Conservation (phyloP, 30 jellyfish, hydroid and myxozoan genomes). For the Thelohanellus kitauei region DNA sequence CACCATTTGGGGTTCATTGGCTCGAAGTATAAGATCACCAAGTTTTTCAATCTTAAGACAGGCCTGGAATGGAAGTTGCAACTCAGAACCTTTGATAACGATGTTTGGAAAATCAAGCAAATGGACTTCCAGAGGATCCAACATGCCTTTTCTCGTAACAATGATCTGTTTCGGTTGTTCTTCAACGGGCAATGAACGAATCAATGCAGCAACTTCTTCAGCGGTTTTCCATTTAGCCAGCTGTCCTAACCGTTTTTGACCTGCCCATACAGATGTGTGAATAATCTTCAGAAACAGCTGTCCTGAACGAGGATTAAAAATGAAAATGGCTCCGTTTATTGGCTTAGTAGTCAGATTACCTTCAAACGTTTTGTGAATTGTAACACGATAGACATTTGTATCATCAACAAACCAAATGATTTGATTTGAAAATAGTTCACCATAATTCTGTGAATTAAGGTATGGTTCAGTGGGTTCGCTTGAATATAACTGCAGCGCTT, state of each 20-base stretch:
- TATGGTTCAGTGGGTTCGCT: conserved; percentile 98
- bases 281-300: conserved; percentile 73
- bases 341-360: conserved; percentile 96
- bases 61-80: conserved; percentile 96
- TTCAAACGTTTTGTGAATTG: conserved; percentile 79
- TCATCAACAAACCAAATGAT: conserved; percentile 96
- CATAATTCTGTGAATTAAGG: conserved; percentile 83
- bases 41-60: conserved; percentile 94
- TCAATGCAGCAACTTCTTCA: conserved; percentile 98
- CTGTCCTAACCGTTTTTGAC: conserved; percentile 99
- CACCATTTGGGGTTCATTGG: conserved; percentile 99
- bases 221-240: conserved; percentile 99
- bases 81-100: conserved; percentile 93
- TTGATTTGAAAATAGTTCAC: conserved; percentile 82
- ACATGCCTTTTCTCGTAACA: conserved; percentile 92
- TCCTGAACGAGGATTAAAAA: conserved; percentile 93
- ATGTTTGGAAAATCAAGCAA: conserved; percentile 93
- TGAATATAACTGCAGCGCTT: conserved; percentile 87
- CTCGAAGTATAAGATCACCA: conserved; percentile 84
- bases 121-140: conserved; percentile 99
- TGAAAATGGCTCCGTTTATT: conserved; percentile 83
- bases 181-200: conserved; percentile 94
- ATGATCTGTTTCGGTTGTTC: conserved; percentile 96
- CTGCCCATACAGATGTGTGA: conserved; percentile 99
- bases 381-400: conserved; percentile 87